phyloP scores from a whole-genome alignment of 2,797 vertebrate genomes.

The Galaxias olidus region DNA sequence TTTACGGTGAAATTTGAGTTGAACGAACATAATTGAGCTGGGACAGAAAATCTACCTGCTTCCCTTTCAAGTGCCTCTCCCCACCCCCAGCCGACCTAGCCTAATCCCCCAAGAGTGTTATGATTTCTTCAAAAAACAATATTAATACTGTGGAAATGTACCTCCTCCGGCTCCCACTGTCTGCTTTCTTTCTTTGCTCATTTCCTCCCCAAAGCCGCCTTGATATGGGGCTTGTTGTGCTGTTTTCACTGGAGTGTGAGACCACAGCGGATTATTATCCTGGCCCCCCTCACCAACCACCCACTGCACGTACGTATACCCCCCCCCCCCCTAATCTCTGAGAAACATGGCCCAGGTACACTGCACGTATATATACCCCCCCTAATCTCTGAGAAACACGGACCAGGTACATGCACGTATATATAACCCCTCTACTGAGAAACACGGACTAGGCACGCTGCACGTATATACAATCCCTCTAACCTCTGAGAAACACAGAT shows the following conservation, averaged over 20 bases:
- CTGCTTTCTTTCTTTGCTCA: slow-evolving; percentile 68
- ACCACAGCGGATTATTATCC: slow-evolving; percentile 61
- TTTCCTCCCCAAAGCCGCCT: slow-evolving; percentile 73
- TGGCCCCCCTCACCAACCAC: slow-evolving; percentile 27
- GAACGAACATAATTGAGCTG: slow-evolving; percentile 47
- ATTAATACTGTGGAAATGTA: slow-evolving; percentile 72
- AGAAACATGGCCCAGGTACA: too few relatives aligned
- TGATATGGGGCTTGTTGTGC: slow-evolving; percentile 68
- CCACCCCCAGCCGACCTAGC: slow-evolving; percentile 19
- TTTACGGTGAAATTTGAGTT: slow-evolving; percentile 55
- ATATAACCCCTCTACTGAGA: too few relatives aligned
- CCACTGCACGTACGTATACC: too few relatives aligned
- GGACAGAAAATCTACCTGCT: slow-evolving; percentile 66
- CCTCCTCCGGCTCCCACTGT: slow-evolving; percentile 65
- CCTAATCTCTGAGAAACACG: too few relatives aligned
- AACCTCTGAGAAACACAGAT: too few relatives aligned
- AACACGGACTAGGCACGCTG: too few relatives aligned
- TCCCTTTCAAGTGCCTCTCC: slow-evolving; percentile 28
- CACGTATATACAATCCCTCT: too few relatives aligned
- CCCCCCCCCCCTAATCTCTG: too few relatives aligned
- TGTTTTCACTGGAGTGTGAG: slow-evolving; percentile 66
- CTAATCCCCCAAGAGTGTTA: slow-evolving; percentile 64
- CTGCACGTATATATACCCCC: too few relatives aligned
- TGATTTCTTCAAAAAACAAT: slow-evolving; percentile 72
- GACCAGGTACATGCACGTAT: too few relatives aligned